Evolutionary conservation across 2,888 invertebrate genomes (phyloP).

Genomic region (Dinocampus coccinellae): DNA sequence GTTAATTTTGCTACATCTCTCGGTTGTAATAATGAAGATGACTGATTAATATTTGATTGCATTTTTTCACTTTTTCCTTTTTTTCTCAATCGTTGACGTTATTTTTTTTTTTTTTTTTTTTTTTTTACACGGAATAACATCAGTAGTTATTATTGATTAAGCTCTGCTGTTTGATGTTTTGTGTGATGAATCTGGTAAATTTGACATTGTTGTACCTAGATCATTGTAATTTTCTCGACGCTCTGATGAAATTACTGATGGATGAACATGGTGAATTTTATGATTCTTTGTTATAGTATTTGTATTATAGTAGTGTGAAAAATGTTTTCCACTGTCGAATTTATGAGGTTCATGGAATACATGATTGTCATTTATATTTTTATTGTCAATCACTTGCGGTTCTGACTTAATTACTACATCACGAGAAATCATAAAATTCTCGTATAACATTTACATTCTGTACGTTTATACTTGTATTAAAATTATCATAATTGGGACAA

Average conservation of each 20-base stretch:
- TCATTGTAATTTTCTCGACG: not conserved
- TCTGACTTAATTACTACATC: not conserved
- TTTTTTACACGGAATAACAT: too few relatives aligned
- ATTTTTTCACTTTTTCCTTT: not conserved
- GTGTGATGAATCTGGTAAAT: not conserved
- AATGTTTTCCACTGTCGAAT: not conserved
- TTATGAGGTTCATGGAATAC: not conserved
- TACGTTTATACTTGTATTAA: too few relatives aligned
- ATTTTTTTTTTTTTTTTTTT: too few relatives aligned
- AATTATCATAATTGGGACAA: not conserved
- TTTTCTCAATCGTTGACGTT: not conserved
- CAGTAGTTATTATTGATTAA: not conserved
- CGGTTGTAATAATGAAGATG: not conserved
- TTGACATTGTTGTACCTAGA: constrained; percentile 13
- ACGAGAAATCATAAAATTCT: too few relatives aligned
- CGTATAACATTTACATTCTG: too few relatives aligned
- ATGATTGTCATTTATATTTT: not conserved
- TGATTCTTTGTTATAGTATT: not conserved
- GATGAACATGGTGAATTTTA: constrained; percentile 2
- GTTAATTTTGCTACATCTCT: not conserved
- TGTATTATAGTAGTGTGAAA: not conserved
- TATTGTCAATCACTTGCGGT: not conserved
- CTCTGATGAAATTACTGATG: not conserved
- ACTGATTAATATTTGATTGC: too few relatives aligned
- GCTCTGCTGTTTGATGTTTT: not conserved